Percentiles rank a stretch among this genome's conserved stretches.
Conservation (phyloP, 2,888 invertebrate genomes). For the Xylota sylvarum region DNA sequence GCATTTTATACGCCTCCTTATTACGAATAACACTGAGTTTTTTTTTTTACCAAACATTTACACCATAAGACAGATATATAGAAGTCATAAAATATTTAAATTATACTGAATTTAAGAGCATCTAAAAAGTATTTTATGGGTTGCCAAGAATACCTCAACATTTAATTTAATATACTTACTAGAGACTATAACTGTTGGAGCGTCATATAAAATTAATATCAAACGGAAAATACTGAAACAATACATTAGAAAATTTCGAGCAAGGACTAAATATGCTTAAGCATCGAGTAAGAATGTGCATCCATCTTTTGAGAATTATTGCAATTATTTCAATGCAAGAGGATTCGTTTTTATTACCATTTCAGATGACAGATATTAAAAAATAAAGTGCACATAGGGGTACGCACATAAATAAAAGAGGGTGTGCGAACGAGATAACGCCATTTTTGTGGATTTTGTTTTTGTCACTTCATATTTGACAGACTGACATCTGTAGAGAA, state of each 20-base stretch:
- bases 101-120: neutral
- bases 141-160: neutral
- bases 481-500: too few relatives aligned
- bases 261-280: neutral
- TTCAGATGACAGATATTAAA: too few relatives aligned
- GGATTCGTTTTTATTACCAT: too few relatives aligned
- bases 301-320: too few relatives aligned
- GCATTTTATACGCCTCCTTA: neutral
- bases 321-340: too few relatives aligned
- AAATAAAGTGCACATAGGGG: too few relatives aligned
- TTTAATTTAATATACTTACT: neutral
- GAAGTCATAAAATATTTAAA: neutral
- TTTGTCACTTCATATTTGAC: too few relatives aligned
- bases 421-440: too few relatives aligned
- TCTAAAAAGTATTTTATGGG: neutral
- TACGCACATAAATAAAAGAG: too few relatives aligned
- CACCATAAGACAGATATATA: conserved; percentile 1
- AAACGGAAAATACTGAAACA: neutral
- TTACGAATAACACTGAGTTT: conserved; percentile 17
- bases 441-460: too few relatives aligned
- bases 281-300: too few relatives aligned
- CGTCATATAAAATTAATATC: neutral
- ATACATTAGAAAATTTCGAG: neutral
- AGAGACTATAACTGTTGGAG: neutral
- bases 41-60: conserved; percentile 28